Base-by-base conservation (phyloP, 92 coral and sea anemone species). In the Palythoa grandiflora region DNA sequence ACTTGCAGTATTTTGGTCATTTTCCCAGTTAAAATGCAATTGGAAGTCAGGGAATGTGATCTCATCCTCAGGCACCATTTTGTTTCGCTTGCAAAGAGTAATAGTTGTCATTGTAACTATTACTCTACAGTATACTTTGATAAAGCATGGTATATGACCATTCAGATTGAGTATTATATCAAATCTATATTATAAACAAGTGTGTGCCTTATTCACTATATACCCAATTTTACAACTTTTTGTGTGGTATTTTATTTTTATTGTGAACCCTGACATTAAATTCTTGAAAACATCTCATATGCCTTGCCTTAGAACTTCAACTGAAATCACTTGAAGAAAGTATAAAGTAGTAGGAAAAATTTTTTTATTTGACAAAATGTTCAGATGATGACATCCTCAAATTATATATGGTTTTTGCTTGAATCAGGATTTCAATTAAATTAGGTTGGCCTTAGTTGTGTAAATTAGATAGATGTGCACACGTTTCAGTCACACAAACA, bases 51-150 rank as follows among this genome's bases (percentile, higher is more conserved):
- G 71, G 36, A 65, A 19, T 17, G 20, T 14, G 35, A 65, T 65
- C 71, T 65, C 38, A 12, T 65, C 71, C 71, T 65, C 71, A 36
- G 71, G 21, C 38, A 9, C 70, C 70, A 61, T 61, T 61, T 61
- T 61, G 70, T 14, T 61, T 61, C 70, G 21, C 1, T 61, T 61
- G 68, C 1, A 61, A 61, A 61, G 20, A 61, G 68, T 61, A 61
- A 61, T 61, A 61, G 68, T 61, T 61, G 68, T 61, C 68, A 61
- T 61, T 15, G 68, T 61, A 61, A 61, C 68, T 61, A 61, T 61
- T 15, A 61, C 20, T 20, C 47, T 40, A 40, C 47, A 40, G 47
- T 61, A 61, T 61, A 17, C 68, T 61, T 20, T 61, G n/a, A 61
- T 61, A 61, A 61, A 61, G 20, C 68, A 61, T 19, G 68, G 17